A percentile compares a stretch with the other conserved stretches of the same genome.
Evolutionary conservation across 1,140 invertebrate species (phyloP).

Genomic region (Drosophila santomea): DNA sequence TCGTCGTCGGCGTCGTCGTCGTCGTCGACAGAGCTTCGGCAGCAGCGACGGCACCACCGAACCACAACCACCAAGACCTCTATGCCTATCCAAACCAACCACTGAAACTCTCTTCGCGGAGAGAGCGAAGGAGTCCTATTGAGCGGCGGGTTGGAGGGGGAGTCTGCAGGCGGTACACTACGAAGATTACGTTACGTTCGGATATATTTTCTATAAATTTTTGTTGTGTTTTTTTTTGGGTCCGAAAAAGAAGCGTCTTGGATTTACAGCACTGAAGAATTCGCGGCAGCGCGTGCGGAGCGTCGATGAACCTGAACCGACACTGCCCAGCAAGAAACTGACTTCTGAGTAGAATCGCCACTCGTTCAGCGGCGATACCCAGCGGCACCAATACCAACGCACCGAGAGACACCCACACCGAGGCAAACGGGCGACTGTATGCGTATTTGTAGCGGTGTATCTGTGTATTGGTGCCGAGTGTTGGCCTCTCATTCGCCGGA

Average conservation of each 20-base stretch:
- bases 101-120: slow-evolving; percentile 22
- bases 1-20: slow-evolving; percentile 64
- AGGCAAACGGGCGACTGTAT: slow-evolving; percentile 25
- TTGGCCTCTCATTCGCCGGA: slow-evolving; percentile 80
- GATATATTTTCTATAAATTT: background rate
- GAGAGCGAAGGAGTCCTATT: background rate
- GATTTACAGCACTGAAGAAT: slow-evolving; percentile 37
- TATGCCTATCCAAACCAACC: slow-evolving; percentile 17
- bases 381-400: slow-evolving; percentile 14
- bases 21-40: slow-evolving; percentile 57
- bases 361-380: slow-evolving; percentile 15
- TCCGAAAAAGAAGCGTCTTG: slow-evolving; percentile 33
- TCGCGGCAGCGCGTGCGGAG: slow-evolving; percentile 67
- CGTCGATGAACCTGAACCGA: slow-evolving; percentile 83
- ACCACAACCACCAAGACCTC: slow-evolving; percentile 25
- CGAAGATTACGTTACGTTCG: slow-evolving; percentile 4
- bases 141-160: background rate
- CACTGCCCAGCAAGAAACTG: slow-evolving; percentile 83
- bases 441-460: background rate
- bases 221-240: background rate
- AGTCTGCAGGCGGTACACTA: slow-evolving; percentile 17
- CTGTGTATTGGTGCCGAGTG: slow-evolving; percentile 21
- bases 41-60: slow-evolving; percentile 37
- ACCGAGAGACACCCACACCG: slow-evolving; percentile 45
- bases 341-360: slow-evolving; percentile 77